These are phyloP conservation scores for Lophura nycthemera DNA, from an alignment of 2,113 vertebrate genomes.

Conservation along the genomic window DNA sequence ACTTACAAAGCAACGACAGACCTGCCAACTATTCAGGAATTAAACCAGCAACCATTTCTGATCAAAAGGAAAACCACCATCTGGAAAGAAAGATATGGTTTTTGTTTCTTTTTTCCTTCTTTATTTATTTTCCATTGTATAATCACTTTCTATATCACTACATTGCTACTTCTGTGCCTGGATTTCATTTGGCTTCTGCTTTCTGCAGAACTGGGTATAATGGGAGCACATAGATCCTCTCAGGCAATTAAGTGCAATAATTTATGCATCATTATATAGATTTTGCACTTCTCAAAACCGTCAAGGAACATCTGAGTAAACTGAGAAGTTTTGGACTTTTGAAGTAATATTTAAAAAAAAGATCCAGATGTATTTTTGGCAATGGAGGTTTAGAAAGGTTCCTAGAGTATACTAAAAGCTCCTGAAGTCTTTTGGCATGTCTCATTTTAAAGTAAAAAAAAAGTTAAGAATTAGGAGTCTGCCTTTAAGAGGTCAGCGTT, in stretches of 20 bases:
- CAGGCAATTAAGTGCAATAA: not conserved
- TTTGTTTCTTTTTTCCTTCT: not conserved
- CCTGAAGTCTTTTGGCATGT: not conserved
- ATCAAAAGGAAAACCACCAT: not conserved
- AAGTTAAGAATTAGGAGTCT: not conserved
- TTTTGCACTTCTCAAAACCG: not conserved
- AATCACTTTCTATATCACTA: not conserved
- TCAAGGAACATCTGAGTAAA: not conserved
- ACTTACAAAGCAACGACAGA: not conserved
- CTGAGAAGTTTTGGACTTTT: not conserved
- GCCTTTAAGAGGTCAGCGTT: not conserved
- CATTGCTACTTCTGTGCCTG: not conserved
- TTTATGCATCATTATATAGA: not conserved
- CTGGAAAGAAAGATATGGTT: not conserved
- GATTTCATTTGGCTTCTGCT: not conserved
- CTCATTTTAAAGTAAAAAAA: not conserved
- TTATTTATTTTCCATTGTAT: not conserved
- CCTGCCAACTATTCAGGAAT: not conserved
- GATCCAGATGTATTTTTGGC: not conserved
- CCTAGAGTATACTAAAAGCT: not conserved
- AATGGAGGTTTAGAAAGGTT: not conserved
- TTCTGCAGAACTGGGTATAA: not conserved
- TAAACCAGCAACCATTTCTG: not conserved
- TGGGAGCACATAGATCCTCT: accelerated
- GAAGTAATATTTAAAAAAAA: not conserved